Percentiles rank a stretch among this genome's conserved stretches.
phyloP scores from a whole-genome alignment of 2,113 vertebrate species.

The Chloebia gouldiae region DNA sequence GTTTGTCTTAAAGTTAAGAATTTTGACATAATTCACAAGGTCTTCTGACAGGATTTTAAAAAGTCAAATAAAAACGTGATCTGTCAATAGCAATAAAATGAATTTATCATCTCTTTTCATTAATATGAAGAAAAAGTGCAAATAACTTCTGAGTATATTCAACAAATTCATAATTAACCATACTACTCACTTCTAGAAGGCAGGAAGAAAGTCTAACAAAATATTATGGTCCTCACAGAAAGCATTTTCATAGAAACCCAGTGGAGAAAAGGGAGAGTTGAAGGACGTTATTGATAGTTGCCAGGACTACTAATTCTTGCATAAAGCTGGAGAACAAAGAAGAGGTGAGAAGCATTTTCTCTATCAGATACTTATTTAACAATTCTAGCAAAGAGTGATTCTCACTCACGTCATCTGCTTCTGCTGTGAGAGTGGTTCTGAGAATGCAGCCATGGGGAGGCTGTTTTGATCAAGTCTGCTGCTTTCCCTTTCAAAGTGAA shows the following conservation, averaged over 20 bases:
- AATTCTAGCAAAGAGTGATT: constrained; percentile 43
- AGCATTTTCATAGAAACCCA: neutral
- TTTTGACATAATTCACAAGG: neutral
- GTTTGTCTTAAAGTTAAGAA: neutral
- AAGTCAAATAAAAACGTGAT: neutral
- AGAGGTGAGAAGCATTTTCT: constrained; percentile 10
- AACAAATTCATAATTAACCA: neutral
- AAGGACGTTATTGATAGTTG: neutral
- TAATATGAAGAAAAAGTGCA: neutral
- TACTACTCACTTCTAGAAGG: neutral
- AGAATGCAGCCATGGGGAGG: constrained; percentile 28
- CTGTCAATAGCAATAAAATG: neutral
- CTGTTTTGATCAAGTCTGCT: constrained; percentile 60
- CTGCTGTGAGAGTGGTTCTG: constrained; percentile 30
- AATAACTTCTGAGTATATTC: neutral
- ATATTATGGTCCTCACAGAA: neutral
- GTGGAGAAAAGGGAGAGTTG: neutral
- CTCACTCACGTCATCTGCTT: constrained; percentile 37
- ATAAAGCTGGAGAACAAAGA: constrained; percentile 45
- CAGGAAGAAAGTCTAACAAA: neutral
- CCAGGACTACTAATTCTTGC: constrained; percentile 36
- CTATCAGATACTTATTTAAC: constrained; percentile 51
- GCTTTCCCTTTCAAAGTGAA: constrained; percentile 62
- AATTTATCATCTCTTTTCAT: neutral
- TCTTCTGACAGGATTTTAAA: neutral